A percentile compares a stretch with the other conserved stretches of the same genome.
These are phyloP conservation scores for Acrocephalus kingi DNA, from an alignment of 2,113 vertebrate species.

Conservation along the genomic window DNA sequence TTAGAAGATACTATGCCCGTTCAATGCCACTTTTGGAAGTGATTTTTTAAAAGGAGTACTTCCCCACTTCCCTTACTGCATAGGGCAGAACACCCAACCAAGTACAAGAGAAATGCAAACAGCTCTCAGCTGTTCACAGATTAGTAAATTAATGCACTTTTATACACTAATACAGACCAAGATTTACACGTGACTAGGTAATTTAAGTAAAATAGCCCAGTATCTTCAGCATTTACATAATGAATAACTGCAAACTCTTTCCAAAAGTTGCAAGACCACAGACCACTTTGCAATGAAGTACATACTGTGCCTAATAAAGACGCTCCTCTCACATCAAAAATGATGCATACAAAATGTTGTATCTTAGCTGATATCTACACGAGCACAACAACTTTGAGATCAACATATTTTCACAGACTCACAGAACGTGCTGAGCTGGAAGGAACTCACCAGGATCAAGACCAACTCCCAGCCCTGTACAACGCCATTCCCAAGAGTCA, in stretches of 20 bases:
- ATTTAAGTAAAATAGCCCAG: neutral
- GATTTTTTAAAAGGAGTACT: neutral
- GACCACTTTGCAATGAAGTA: neutral
- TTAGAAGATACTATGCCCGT: neutral
- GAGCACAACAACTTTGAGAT: neutral
- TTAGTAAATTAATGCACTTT: neutral
- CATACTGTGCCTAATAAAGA: neutral
- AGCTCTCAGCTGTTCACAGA: neutral
- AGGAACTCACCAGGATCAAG: neutral
- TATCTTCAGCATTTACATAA: neutral
- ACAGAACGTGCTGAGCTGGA: neutral
- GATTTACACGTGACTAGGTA: neutral
- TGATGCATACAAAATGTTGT: neutral
- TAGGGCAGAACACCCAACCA: neutral
- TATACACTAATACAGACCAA: neutral
- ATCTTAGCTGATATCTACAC: neutral
- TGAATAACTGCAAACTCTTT: neutral
- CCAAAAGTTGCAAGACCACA: neutral
- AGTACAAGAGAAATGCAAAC: neutral
- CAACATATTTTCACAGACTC: neutral
- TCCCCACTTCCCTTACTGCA: neutral
- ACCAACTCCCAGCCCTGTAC: neutral
- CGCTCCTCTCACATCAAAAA: no score
- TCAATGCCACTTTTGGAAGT: neutral
- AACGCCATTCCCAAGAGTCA: neutral